These are phyloP conservation scores for Andrena marginata DNA, from an alignment of 2,888 invertebrate species.

Conservation along the genomic window DNA sequence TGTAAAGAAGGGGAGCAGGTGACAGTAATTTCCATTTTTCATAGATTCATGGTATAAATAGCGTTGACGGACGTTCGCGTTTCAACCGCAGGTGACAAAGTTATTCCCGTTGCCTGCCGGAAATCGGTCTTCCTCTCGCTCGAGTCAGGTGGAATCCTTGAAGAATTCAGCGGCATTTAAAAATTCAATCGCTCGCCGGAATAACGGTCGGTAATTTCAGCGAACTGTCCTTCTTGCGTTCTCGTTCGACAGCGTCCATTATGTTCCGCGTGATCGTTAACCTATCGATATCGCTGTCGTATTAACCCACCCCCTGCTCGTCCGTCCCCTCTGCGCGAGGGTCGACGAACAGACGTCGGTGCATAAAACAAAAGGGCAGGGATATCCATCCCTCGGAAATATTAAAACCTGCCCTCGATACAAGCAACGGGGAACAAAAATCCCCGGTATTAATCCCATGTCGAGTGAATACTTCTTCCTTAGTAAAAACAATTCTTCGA, in stretches of 20 bases:
- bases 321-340: not conserved
- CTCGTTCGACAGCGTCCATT: slow-evolving; percentile 1
- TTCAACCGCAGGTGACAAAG: not conserved
- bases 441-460: not conserved
- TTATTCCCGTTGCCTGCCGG: slow-evolving; percentile 3
- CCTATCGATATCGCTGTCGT: slow-evolving; percentile 32
- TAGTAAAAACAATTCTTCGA: not conserved
- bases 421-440: slow-evolving; percentile 1
- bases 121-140: slow-evolving; percentile 2
- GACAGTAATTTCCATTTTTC: too few species aligned
- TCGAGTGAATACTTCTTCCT: not conserved
- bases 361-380: slow-evolving; percentile 22
- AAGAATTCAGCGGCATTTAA: slow-evolving; percentile 13
- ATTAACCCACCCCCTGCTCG: slow-evolving; percentile 31
- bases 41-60: not conserved
- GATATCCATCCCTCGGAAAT: slow-evolving; percentile 5
- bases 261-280: slow-evolving; percentile 14
- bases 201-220: slow-evolving; percentile 2
- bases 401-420: not conserved
- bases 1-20: too few species aligned
- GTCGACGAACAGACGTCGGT: slow-evolving; percentile 4
- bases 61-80: not conserved
- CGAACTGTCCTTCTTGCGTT: not conserved
- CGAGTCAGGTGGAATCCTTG: not conserved
- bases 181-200: slow-evolving; percentile 21